Conservation (phyloP, 2,797 vertebrate genomes). For the Alauda arvensis region DNA sequence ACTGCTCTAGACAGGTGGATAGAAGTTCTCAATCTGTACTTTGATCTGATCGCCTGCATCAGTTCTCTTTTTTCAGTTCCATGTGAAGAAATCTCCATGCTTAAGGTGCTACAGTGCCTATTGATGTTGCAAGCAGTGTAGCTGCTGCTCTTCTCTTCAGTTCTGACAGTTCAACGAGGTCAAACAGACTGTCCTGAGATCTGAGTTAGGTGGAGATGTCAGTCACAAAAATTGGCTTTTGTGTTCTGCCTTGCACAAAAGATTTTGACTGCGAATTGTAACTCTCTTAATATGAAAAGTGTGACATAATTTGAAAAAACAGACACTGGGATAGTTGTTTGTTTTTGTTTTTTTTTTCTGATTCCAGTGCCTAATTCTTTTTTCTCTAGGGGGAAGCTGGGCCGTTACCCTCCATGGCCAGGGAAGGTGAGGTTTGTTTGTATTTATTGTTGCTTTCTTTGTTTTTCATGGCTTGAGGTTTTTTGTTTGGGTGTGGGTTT, state of each 20-base stretch:
- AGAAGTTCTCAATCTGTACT: background rate
- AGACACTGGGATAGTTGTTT: background rate
- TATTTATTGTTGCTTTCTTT: background rate
- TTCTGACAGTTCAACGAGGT: background rate
- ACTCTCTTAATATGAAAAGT: background rate
- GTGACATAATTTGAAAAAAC: background rate
- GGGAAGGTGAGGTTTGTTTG: slow-evolving; percentile 85
- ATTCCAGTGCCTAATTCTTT: slow-evolving; percentile 32
- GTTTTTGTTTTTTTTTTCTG: slow-evolving; percentile 9
- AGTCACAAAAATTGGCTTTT: too few relatives aligned
- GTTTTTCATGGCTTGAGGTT: background rate
- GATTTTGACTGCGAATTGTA: background rate
- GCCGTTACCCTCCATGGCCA: slow-evolving; percentile 96
- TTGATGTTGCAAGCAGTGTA: background rate
- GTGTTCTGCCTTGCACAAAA: background rate
- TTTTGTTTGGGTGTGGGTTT: background rate
- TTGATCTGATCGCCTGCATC: background rate
- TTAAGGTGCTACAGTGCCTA: background rate
- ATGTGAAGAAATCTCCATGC: background rate
- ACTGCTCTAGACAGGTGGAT: background rate
- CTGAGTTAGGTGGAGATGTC: background rate
- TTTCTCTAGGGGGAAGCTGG: slow-evolving; percentile 90
- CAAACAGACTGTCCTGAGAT: background rate
- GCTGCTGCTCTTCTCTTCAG: background rate
- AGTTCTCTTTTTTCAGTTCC: background rate